Percentiles rank a stretch among this genome's conserved stretches.
Evolutionary conservation across 2,888 invertebrate species (phyloP).

Genomic region (Xylocampa areola): DNA sequence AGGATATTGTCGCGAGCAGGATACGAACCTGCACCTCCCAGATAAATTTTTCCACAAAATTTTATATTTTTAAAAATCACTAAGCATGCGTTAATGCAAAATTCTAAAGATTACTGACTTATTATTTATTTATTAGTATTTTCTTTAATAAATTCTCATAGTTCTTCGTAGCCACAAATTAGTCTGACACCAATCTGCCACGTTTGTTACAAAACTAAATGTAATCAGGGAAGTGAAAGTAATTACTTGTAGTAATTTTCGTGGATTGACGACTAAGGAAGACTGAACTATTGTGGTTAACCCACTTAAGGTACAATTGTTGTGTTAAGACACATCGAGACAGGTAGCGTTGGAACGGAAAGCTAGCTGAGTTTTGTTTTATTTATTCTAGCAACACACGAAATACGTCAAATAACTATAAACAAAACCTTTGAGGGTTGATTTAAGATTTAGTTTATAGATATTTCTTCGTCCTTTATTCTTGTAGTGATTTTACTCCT

Average conservation of each 20-base stretch:
- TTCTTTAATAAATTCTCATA: neutral
- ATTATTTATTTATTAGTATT: neutral
- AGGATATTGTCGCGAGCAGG: too few species aligned
- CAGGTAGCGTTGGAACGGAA: conserved; percentile 8
- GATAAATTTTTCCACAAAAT: too few species aligned
- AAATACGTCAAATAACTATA: too few species aligned
- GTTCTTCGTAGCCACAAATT: conserved; percentile 40
- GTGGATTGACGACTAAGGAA: conserved; percentile 52
- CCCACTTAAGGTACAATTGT: conserved; percentile 31
- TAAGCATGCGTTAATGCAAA: too few species aligned
- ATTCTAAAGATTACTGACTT: too few species aligned
- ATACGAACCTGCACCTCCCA: too few species aligned
- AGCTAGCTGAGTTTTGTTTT: conserved; percentile 22
- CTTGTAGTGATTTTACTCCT: too few species aligned
- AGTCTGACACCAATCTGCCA: conserved; percentile 37
- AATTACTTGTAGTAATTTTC: conserved; percentile 43
- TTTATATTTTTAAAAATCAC: too few species aligned
- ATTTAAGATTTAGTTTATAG: too few species aligned
- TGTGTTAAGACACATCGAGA: conserved; percentile 25
- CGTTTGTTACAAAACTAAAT: conserved; percentile 40
- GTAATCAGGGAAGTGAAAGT: conserved; percentile 51
- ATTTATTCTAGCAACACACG: conserved; percentile 20
- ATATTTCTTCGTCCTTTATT: too few species aligned
- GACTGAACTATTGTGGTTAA: conserved; percentile 30
- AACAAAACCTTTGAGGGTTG: too few species aligned